A percentile compares a stretch with the other conserved stretches of the same genome.
Evolutionary conservation across 2,888 invertebrate species (phyloP).

Genomic region (Dryobota labecula): DNA sequence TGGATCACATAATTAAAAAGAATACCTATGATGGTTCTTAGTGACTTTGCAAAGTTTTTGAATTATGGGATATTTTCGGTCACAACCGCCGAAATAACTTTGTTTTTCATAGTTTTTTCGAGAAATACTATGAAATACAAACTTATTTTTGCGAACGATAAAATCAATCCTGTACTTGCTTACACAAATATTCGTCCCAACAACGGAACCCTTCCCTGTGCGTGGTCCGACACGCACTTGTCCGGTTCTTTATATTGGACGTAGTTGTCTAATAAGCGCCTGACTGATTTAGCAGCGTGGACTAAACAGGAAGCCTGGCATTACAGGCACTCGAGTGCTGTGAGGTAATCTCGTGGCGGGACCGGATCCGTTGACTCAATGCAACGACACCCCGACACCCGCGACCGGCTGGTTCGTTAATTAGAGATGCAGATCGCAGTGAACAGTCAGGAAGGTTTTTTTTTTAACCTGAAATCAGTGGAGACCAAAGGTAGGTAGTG

Average conservation of each 20-base stretch:
- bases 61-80: not conserved
- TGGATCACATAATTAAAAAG: not conserved
- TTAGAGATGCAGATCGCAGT: conserved; percentile 10
- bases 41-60: not conserved
- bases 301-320: conserved; percentile 61
- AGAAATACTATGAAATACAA: not conserved
- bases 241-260: conserved; percentile 36
- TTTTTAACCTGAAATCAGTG: too few relatives aligned
- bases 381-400: conserved; percentile 44
- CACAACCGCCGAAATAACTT: not conserved
- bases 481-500: not conserved
- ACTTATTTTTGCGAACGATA: too few relatives aligned
- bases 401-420: conserved; percentile 2
- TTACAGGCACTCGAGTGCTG: conserved; percentile 49
- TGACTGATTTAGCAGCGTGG: conserved; percentile 59
- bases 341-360: conserved; percentile 47
- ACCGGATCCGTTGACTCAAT: conserved; percentile 34
- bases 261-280: conserved; percentile 58
- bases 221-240: not conserved
- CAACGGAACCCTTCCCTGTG: not conserved
- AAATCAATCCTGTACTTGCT: too few relatives aligned
- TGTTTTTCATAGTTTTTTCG: too few relatives aligned
- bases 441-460: not conserved
- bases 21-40: not conserved
- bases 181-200: not conserved